A percentile compares a stretch with the other conserved stretches of the same genome.
These are phyloP conservation scores for Cataglyphis hispanica DNA, from an alignment of 1,140 invertebrate species.

Conservation along the genomic window DNA sequence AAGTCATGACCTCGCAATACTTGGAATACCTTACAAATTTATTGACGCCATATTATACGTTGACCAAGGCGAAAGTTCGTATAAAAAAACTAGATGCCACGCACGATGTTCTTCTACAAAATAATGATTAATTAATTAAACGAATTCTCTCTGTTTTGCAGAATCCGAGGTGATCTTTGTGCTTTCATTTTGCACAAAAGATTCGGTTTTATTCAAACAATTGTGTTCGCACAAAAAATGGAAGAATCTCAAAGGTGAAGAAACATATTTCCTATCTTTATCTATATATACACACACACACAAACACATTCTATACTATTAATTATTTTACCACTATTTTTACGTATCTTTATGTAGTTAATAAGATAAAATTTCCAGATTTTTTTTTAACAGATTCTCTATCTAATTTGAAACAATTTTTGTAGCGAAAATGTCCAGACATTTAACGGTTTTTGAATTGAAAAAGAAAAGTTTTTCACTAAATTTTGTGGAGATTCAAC, in stretches of 20 bases:
- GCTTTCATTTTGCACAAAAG: slow-evolving; percentile 24
- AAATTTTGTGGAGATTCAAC: too few relatives aligned
- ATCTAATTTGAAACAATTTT: too few relatives aligned
- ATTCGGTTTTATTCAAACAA: slow-evolving; percentile 10
- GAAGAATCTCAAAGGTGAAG: slow-evolving; percentile 76
- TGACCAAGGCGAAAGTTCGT: background rate
- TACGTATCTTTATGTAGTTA: background rate
- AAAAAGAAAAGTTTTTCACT: background rate
- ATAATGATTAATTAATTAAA: slow-evolving; percentile 15
- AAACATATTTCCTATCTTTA: background rate
- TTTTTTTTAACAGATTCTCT: too few relatives aligned
- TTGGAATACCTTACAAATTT: slow-evolving; percentile 17
- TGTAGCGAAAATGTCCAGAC: too few relatives aligned
- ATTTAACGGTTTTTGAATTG: too few relatives aligned
- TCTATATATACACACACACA: background rate
- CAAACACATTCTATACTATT: background rate
- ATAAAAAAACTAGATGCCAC: background rate
- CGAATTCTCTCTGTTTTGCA: slow-evolving; percentile 56
- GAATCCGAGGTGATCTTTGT: slow-evolving; percentile 76
- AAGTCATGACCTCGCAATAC: slow-evolving; percentile 36
- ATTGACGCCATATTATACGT: slow-evolving; percentile 12
- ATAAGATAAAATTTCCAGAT: background rate
- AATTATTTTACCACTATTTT: background rate
- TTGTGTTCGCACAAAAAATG: slow-evolving; percentile 69
- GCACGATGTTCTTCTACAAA: background rate